Percentiles rank a stretch among this genome's conserved stretches.
phyloP scores from a whole-genome alignment of 2,797 vertebrate genomes.

The Tapirus indicus region DNA sequence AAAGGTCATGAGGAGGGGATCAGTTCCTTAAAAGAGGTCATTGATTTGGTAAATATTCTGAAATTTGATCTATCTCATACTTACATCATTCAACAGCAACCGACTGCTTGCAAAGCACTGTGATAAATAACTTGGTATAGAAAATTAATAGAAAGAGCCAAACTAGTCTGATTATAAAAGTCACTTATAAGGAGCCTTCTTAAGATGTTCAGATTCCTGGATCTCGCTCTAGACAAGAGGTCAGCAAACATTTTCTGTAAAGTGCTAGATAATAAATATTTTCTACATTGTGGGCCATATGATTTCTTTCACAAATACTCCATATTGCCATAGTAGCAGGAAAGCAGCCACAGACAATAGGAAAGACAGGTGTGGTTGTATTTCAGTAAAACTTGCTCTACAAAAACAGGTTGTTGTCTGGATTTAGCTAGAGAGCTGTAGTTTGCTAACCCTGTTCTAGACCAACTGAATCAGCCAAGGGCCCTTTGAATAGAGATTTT shows the following conservation, averaged over 20 bases:
- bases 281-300: neutral
- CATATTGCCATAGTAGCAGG: neutral
- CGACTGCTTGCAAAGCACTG: neutral
- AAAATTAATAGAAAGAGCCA: neutral
- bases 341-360: neutral
- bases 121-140: neutral
- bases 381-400: neutral
- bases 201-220: neutral
- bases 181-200: neutral
- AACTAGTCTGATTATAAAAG: neutral
- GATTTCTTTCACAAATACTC: neutral
- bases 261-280: neutral
- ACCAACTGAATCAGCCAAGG: neutral
- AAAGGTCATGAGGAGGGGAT: neutral
- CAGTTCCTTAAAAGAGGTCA: neutral
- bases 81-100: neutral
- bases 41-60: neutral
- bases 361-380: neutral
- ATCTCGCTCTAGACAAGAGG: neutral
- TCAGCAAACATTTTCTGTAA: neutral
- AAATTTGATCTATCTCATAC: neutral
- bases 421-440: neutral
- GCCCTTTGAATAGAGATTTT: neutral
- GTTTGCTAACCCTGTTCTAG: neutral
- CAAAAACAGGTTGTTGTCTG: neutral